Evolutionary conservation across 1,140 invertebrate species (phyloP).

Genomic region (Tachypleus tridentatus): DNA sequence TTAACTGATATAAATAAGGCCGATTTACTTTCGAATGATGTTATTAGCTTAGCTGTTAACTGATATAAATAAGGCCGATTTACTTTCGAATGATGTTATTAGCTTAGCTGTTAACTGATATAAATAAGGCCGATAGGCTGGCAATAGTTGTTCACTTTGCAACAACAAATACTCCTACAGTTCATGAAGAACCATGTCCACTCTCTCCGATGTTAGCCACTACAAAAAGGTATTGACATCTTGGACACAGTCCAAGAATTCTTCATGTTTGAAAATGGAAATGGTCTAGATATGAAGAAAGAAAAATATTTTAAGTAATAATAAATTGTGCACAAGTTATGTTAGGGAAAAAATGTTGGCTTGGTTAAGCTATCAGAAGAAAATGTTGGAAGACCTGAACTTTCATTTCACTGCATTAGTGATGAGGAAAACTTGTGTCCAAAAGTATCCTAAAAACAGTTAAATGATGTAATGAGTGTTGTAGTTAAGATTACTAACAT

Average conservation of each 20-base stretch:
- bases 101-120: not conserved
- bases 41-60: not conserved
- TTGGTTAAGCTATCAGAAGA: not conserved
- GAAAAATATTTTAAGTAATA: not conserved
- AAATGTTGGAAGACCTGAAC: not conserved
- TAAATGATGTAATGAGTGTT: slow-evolving; percentile 1
- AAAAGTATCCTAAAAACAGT: slow-evolving; percentile 1
- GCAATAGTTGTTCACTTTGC: not conserved
- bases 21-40: no score
- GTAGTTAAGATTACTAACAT: slow-evolving; percentile 1
- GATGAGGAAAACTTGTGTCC: not conserved
- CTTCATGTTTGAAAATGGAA: not conserved
- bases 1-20: not conserved
- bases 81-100: no score
- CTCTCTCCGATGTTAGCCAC: not conserved
- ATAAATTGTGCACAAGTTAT: not conserved
- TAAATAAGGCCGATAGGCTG: not conserved
- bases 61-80: not conserved
- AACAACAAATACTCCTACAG: not conserved
- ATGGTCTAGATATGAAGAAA: not conserved
- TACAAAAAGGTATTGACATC: not conserved
- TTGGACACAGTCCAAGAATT: not conserved
- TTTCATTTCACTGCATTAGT: not conserved
- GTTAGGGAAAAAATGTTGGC: not conserved
- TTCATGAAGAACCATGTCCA: slow-evolving; percentile 1